These are phyloP conservation scores for Halictus ligatus DNA, from an alignment of 2,888 invertebrate species.

Conservation along the genomic window DNA sequence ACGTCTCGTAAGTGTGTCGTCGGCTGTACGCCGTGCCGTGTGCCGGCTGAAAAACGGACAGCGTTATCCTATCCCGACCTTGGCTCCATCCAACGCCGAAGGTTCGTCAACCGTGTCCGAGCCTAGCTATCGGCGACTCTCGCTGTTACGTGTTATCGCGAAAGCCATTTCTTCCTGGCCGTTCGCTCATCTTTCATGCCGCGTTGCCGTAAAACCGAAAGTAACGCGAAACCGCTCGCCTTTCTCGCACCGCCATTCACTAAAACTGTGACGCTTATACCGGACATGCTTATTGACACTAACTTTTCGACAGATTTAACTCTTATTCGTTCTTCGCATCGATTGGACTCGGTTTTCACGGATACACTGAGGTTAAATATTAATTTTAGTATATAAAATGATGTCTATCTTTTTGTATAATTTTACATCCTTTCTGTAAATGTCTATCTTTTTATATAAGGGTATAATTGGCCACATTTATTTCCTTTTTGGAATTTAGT, in stretches of 20 bases:
- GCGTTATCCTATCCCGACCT: constrained; percentile 62
- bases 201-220: not conserved
- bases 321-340: too few species aligned
- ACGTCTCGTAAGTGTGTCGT: constrained; percentile 74
- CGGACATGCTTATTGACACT: too few species aligned
- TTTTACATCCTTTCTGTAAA: too few species aligned
- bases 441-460: not conserved
- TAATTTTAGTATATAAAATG: too few species aligned
- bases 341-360: too few species aligned
- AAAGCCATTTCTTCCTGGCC: not conserved
- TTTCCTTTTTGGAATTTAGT: not conserved
- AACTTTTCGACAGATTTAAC: too few species aligned
- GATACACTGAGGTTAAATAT: too few species aligned
- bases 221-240: not conserved
- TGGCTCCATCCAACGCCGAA: constrained; percentile 39
- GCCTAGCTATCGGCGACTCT: not conserved
- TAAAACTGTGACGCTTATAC: not conserved
- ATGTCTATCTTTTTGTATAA: too few species aligned
- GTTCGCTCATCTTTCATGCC: not conserved
- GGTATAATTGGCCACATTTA: not conserved
- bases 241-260: not conserved
- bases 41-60: constrained; percentile 61
- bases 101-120: constrained; percentile 57
- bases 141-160: constrained; percentile 2
- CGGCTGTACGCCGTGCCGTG: constrained; percentile 37